Evolutionary conservation across 2,888 invertebrate species (phyloP).

Genomic region (Brachypalpus laphriformis): DNA sequence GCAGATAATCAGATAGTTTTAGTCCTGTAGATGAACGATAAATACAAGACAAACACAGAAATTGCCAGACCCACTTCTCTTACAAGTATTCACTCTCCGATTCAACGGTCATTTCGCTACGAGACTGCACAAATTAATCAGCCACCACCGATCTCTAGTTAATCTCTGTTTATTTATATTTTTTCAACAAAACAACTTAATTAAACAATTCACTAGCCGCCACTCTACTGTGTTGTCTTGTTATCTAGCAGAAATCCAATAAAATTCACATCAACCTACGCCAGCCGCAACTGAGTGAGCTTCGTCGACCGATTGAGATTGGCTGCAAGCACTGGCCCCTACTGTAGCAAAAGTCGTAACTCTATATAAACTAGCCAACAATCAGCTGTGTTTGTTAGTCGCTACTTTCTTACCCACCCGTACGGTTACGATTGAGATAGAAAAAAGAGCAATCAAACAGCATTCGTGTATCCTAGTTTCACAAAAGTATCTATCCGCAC

Average conservation of each 20-base stretch:
- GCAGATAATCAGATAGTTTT: no score
- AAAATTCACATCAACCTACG: not conserved
- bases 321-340: not conserved
- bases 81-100: no score
- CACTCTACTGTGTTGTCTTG: not conserved
- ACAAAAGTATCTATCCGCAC: not conserved
- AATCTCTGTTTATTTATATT: constrained; percentile 3
- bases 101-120: no score
- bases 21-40: no score
- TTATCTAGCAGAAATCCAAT: constrained; percentile 19
- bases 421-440: constrained; percentile 12
- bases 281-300: not conserved
- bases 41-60: no score
- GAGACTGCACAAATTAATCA: not conserved
- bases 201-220: not conserved
- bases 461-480: not conserved
- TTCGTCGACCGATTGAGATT: not conserved
- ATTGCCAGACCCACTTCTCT: no score
- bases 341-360: constrained; percentile 6
- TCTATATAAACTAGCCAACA: constrained; percentile 56
- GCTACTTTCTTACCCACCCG: constrained; percentile 24
- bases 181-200: not conserved
- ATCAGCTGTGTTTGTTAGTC: constrained; percentile 58
- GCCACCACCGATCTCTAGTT: not conserved
- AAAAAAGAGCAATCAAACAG: not conserved